Percentiles rank a stretch among this genome's conserved stretches.
phyloP scores from a whole-genome alignment of 2,888 invertebrate genomes.

The Xanthorhoe spadicearia region DNA sequence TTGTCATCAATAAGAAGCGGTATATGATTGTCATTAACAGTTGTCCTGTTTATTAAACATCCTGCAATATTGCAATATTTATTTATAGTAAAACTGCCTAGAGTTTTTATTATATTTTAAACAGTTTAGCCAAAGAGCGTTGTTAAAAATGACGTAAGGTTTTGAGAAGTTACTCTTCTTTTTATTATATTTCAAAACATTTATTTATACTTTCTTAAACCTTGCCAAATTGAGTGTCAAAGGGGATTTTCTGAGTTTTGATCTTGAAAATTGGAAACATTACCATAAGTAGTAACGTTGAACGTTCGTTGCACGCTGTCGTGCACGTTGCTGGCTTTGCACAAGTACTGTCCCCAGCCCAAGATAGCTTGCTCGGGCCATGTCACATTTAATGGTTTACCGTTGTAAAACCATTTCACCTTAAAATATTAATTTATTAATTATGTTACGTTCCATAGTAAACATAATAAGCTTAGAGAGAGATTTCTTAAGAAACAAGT shows the following conservation, averaged over 20 bases:
- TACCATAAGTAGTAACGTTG: constrained; percentile 25
- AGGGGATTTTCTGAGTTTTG: too few relatives aligned
- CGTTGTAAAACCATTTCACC: constrained; percentile 40
- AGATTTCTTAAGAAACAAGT: too few relatives aligned
- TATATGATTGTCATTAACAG: constrained; percentile 12
- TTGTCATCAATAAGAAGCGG: constrained; percentile 18
- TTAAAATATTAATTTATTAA: constrained; percentile 13
- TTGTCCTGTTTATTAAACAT: constrained; percentile 29
- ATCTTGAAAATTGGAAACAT: not conserved
- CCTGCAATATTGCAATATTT: constrained; percentile 16
- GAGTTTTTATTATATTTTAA: too few relatives aligned
- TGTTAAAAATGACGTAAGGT: too few relatives aligned
- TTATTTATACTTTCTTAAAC: too few relatives aligned
- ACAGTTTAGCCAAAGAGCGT: not conserved
- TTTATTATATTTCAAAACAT: too few relatives aligned
- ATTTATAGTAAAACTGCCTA: not conserved
- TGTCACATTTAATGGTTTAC: constrained; percentile 15
- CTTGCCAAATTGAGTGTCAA: too few relatives aligned
- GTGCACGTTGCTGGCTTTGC: constrained; percentile 39
- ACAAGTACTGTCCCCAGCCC: constrained; percentile 42
- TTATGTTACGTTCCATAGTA: not conserved
- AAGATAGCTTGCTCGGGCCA: constrained; percentile 10
- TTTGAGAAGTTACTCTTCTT: too few relatives aligned
- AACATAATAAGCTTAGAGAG: too few relatives aligned
- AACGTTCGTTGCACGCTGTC: constrained; percentile 34